Base-by-base conservation (phyloP, 2,888 invertebrate genomes). In the Silvanus unidentatus region DNA sequence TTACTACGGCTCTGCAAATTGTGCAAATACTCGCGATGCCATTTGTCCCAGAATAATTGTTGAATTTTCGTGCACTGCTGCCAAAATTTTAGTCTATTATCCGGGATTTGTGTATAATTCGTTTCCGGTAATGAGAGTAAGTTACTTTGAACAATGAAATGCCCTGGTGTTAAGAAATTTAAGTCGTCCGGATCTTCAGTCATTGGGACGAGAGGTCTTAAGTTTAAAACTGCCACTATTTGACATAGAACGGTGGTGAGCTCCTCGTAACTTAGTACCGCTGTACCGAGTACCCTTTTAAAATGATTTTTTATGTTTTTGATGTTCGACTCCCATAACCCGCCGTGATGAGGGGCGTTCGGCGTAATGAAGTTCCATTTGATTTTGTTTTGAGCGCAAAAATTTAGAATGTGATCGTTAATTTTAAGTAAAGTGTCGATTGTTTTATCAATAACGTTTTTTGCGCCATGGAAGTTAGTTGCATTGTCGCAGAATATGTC, bases 151-250 rank as follows among this genome's bases (percentile, higher is more conserved):
- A 43, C 44, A 8, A 53, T 38, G 29, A 55, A 55, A 34, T 55
- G 55, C n/a, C 49, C 36, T 3, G 53, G 53, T 2, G 53, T 55
- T 9, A 53, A 38, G 2, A 40, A 40, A 16, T 42, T 28, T 10
- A 45, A 34, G 39, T 52, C 55, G 14, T 40, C 29, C 4, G 50
- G 51, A 37, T 48, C 48, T 14, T 42, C 32, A 13, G 47, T 45
- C n/a, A 55, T 16, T 28, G 50, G 49, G 2, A 40, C 40, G 9
- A 57, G 32, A 37, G 62, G 61, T 27, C 60, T 35, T 8, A 57
- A 61, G 44, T 64, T 64, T n/a, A 63, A 30, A 10, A 52, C 43
- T 1, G 58, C 54, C 40, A 60, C 58, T 12, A 60, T 55, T 41
- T 59, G 54, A n/a, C 43, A 43, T 4, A 55, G 11, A 1, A 59